Evolutionary conservation across 2,797 vertebrate genomes (phyloP).

Genomic region (Aeoliscus strigatus): DNA sequence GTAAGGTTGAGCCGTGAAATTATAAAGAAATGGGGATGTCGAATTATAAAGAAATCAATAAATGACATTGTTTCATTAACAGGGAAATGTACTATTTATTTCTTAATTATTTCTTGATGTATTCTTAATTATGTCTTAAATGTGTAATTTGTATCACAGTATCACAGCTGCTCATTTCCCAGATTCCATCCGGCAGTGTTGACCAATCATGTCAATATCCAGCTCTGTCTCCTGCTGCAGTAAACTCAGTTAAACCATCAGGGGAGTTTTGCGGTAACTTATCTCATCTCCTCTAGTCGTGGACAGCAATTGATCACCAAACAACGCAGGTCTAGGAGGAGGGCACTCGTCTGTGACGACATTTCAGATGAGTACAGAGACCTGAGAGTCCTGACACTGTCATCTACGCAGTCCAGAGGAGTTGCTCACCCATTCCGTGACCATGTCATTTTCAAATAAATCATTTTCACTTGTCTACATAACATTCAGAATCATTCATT

Average conservation of each 20-base stretch:
- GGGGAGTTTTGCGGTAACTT: conserved; percentile 42
- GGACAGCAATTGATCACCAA: conserved; percentile 47
- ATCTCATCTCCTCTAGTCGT: conserved; percentile 44
- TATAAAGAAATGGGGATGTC: no score
- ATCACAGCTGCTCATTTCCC: conserved; percentile 38
- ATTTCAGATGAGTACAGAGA: conserved; percentile 21
- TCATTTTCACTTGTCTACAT: no score
- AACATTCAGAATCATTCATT: no score
- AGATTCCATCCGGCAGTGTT: conserved; percentile 26
- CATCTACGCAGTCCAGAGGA: conserved; percentile 2
- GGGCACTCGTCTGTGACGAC: conserved; percentile 24
- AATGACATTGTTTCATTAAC: no score
- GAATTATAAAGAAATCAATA: no score
- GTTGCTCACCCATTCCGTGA: no score
- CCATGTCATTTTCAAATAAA: no score
- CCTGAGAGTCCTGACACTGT: conserved; percentile 18
- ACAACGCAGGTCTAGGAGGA: conserved; percentile 13
- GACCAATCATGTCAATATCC: conserved; percentile 38
- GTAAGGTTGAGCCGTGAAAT: no score
- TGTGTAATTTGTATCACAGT: conserved; percentile 25
- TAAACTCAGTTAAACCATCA: conserved; percentile 49
- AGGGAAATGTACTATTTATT: no score
- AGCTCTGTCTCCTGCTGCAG: conserved; percentile 42
- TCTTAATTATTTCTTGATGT: no score
- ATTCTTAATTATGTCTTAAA: no score